Evolutionary conservation across 2,797 vertebrate species (phyloP), one percentile per base, ranked within the genome.

Genomic region (Mormyrops boulengeri): DNA sequence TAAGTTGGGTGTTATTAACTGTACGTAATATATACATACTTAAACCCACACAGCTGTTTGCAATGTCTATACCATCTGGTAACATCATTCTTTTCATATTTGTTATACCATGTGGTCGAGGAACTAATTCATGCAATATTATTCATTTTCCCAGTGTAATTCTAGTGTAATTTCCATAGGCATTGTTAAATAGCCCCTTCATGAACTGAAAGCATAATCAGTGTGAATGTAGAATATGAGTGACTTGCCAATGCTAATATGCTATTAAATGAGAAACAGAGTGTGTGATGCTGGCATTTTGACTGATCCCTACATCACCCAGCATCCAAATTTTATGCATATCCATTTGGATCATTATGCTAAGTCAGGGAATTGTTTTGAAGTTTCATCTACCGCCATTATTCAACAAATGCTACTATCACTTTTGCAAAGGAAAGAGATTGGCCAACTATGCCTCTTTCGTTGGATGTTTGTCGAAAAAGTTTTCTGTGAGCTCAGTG

Each of bases 171-270:
- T 85, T 50, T 85, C 47, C n/a, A 50, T 52, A 85, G 44, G 44
- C 82, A 85, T 85, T 85, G 82, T 85, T 52, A 52, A 85, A 85
- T 85, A 52, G n/a, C 44, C 49, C n/a, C 44, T 85, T 85, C 44
- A 85, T 85, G 82, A 85, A 85, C 44, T 52, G 22, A 85, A 85
- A 85, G 44, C 82, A 80, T 80, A 85, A 85, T 85, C 82, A 85
- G 82, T 85, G 80, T 84, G 44, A 52, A 49, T 85, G 22, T 85
- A 22, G 44, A 47, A 52, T 85, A 85, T 50, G n/a, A 52, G 11
- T 85, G 49, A 47, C 82, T 85, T 85, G 82, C 82, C 38, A 80
- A 80, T 80, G 73, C 73, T 44, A 80, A 80, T 80, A 41, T 80
- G 73, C 41, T 7, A 80, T 44, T 73, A 73, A 73, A 73, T 80